Evolutionary conservation across 2,797 vertebrate genomes (phyloP).

Genomic region (Salmo trutta): DNA sequence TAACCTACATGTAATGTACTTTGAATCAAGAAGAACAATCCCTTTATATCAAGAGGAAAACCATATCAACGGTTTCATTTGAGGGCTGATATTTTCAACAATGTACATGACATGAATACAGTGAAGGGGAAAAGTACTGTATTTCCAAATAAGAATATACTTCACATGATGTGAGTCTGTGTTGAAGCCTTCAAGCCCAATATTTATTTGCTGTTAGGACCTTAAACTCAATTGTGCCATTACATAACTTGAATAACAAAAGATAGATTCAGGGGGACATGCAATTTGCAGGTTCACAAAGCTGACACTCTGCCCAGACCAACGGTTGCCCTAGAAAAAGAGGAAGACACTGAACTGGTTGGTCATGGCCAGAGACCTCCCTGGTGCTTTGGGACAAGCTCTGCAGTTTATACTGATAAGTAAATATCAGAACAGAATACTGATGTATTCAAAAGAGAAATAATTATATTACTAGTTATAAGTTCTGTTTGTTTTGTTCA

Average conservation of each 20-base stretch:
- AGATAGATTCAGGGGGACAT: slow-evolving; percentile 19
- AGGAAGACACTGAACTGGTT: slow-evolving; percentile 20
- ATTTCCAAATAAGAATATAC: neutral
- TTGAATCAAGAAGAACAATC: no score
- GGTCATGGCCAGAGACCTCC: neutral
- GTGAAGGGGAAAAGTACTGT: neutral
- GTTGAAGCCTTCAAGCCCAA: neutral
- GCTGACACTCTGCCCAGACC: slow-evolving; percentile 30
- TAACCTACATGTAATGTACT: neutral
- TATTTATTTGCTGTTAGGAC: neutral
- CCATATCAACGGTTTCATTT: neutral
- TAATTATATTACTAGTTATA: neutral
- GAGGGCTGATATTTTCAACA: neutral
- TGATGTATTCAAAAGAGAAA: neutral
- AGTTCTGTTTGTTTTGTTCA: neutral
- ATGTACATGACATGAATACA: neutral
- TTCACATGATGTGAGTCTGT: neutral
- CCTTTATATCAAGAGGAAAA: neutral
- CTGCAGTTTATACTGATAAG: neutral
- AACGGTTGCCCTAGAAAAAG: slow-evolving; percentile 29
- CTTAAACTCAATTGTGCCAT: slow-evolving; percentile 1
- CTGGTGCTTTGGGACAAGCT: neutral
- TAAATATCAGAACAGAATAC: neutral
- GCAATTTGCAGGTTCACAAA: slow-evolving; percentile 30
- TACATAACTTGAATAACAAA: slow-evolving; percentile 15